A percentile compares a stretch with the other conserved stretches of the same genome.
phyloP scores from a whole-genome alignment of 1,140 invertebrate genomes.

The Ditylenchus dipsaci region DNA sequence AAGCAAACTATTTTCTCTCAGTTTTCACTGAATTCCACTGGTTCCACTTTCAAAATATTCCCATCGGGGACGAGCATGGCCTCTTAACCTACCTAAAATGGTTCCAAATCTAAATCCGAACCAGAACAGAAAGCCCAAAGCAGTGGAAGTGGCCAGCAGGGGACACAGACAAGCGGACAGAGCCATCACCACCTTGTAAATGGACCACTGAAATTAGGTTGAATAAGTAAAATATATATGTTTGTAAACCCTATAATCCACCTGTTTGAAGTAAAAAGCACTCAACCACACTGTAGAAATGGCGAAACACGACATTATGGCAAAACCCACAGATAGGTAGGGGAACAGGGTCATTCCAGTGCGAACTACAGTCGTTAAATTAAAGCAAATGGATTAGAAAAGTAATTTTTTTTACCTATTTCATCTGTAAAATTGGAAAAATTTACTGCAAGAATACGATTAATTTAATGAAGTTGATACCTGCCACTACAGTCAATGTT shows the following conservation, averaged over 20 bases:
- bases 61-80: too few species aligned
- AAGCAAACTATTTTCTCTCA: too few species aligned
- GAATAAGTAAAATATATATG: too few species aligned
- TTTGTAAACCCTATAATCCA: neutral
- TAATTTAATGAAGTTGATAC: neutral
- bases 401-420: too few species aligned
- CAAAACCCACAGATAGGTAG: conserved; percentile 45
- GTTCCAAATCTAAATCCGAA: conserved; percentile 47
- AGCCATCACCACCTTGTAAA: conserved; percentile 41
- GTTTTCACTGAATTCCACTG: too few species aligned
- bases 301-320: conserved; percentile 44
- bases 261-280: conserved; percentile 41
- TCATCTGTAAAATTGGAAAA: conserved; percentile 31
- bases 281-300: conserved; percentile 39
- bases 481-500: conserved; percentile 24
- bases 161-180: conserved; percentile 48
- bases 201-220: conserved; percentile 32
- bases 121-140: conserved; percentile 50
- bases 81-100: conserved; percentile 23
- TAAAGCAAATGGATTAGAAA: too few species aligned
- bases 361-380: conserved; percentile 1
- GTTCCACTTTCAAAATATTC: too few species aligned
- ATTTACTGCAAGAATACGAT: neutral
- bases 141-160: conserved; percentile 43
- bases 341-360: conserved; percentile 51